Evolutionary conservation across 2,888 invertebrate genomes (phyloP).

Genomic region (Alentia gelatinosa): DNA sequence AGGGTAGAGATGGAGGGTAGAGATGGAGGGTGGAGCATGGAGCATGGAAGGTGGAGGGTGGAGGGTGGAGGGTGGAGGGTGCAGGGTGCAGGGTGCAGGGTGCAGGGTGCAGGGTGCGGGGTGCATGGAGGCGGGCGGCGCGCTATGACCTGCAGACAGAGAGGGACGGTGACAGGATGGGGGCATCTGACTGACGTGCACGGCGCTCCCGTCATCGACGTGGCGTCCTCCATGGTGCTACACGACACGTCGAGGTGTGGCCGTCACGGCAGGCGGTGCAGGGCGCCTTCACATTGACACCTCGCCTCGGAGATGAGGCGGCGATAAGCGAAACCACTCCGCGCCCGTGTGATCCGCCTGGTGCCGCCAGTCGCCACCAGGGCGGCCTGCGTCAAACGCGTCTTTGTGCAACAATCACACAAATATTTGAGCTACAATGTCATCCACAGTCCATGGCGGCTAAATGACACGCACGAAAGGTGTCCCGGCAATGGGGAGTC

Average conservation of each 20-base stretch:
- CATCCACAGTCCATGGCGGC: background rate
- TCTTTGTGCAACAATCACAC: background rate
- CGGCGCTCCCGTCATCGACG: background rate
- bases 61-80: no score
- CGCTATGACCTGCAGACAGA: no score
- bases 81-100: no score
- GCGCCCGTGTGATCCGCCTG: background rate
- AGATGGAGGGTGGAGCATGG: no score
- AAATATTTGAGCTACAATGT: background rate
- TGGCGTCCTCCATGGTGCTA: background rate
- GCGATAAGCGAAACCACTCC: background rate
- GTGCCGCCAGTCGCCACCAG: background rate
- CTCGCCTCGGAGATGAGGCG: background rate
- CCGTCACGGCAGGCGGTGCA: no score
- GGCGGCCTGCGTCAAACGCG: background rate
- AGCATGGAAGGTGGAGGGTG: no score
- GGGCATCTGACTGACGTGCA: background rate
- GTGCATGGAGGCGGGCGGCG: background rate
- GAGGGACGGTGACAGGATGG: background rate
- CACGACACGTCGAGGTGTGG: background rate
- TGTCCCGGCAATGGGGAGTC: no score
- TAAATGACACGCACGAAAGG: background rate
- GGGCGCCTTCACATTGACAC: no score
- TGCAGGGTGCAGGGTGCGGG: background rate
- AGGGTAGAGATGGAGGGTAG: no score